Percentiles rank a stretch among this genome's conserved stretches.
Evolutionary conservation across 2,797 vertebrate species (phyloP).

Genomic region (Vireo griseus): DNA sequence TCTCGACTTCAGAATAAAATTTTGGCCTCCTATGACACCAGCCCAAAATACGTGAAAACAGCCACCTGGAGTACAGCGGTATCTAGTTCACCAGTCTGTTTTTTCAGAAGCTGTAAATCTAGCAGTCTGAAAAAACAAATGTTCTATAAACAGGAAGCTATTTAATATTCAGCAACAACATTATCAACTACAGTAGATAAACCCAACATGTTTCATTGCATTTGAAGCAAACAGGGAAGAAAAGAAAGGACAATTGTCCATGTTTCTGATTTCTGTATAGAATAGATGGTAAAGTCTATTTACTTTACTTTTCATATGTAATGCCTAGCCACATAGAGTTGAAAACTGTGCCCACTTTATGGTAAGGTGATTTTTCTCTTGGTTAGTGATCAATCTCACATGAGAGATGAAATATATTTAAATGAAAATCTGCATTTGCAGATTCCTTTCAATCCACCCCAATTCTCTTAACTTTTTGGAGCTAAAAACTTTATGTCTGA

Average conservation of each 20-base stretch:
- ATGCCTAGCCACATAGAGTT: neutral
- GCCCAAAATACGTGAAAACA: neutral
- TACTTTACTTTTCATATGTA: neutral
- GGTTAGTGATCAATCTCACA: neutral
- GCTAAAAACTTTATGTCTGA: neutral
- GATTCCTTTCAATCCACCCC: neutral
- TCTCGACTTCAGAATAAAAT: neutral
- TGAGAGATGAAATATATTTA: neutral
- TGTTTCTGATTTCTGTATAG: neutral
- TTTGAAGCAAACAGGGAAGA: neutral
- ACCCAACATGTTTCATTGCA: neutral
- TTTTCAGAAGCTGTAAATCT: neutral
- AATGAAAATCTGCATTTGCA: neutral
- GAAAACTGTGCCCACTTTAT: neutral
- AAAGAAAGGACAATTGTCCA: neutral
- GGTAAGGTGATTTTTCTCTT: neutral
- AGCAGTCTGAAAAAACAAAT: neutral
- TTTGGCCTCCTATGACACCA: neutral
- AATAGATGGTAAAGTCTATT: neutral
- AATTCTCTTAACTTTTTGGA: neutral
- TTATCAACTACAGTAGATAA: neutral
- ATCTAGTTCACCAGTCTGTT: neutral
- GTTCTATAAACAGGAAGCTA: neutral
- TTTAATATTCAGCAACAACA: neutral
- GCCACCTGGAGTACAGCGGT: neutral